Evolutionary conservation across 1,140 invertebrate genomes (phyloP).

Genomic region (Sitophilus oryzae): DNA sequence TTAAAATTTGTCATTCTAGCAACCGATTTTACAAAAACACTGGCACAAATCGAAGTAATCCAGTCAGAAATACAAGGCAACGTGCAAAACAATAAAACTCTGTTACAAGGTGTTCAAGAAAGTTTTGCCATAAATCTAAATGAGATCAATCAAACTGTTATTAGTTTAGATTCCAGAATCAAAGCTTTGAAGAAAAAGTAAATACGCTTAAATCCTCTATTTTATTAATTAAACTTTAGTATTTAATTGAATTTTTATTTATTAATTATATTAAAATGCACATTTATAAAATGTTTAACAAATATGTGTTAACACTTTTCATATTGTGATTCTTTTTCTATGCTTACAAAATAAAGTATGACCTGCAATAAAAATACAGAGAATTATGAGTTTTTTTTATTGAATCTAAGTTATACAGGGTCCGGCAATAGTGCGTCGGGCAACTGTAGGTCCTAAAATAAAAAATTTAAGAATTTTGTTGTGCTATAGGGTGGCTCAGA

Average conservation of each 20-base stretch:
- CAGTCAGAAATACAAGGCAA: conserved; percentile 68
- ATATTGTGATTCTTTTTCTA: background rate
- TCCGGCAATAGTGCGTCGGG: too few species aligned
- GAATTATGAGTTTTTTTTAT: too few species aligned
- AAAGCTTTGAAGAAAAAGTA: conserved; percentile 49
- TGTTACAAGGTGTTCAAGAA: conserved; percentile 74
- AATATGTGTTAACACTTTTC: background rate
- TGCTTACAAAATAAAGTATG: background rate
- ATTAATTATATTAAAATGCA: background rate
- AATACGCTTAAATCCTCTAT: conserved; percentile 5
- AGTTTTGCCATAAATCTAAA: conserved; percentile 71
- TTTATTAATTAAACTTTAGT: background rate
- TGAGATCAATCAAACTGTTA: conserved; percentile 68
- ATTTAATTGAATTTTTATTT: background rate
- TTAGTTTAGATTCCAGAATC: conserved; percentile 67
- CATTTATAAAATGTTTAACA: background rate
- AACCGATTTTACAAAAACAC: conserved; percentile 75
- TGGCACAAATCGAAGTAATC: conserved; percentile 74
- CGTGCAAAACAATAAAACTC: conserved; percentile 68
- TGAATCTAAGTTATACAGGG: too few species aligned
- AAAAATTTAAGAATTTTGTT: too few species aligned
- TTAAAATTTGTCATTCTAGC: too few species aligned
- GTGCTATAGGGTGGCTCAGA: too few species aligned
- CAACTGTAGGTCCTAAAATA: too few species aligned
- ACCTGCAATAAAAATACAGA: background rate